phyloP scores from a whole-genome alignment of 2,797 vertebrate species.

The Mus minutoides region DNA sequence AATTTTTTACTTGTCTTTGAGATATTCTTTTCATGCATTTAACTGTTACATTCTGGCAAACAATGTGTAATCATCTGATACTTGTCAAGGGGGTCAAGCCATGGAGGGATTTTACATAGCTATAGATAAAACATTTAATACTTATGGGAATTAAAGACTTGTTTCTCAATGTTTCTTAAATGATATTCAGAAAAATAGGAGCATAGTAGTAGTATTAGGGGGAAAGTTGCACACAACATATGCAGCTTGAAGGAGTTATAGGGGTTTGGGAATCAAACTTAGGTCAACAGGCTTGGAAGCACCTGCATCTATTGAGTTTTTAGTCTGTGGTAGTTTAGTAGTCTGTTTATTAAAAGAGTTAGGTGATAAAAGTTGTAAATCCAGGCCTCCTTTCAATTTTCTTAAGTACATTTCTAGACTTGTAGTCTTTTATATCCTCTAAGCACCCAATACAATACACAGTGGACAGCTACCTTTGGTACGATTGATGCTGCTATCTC shows the following conservation, averaged over 20 bases:
- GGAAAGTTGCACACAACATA: background rate
- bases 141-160: constrained; percentile 53
- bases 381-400: background rate
- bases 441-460: constrained; percentile 58
- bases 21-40: constrained; percentile 32
- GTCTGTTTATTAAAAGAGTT: constrained; percentile 33
- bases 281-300: no score
- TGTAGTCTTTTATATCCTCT: constrained; percentile 45
- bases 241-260: no score
- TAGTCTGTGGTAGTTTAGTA: background rate
- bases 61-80: background rate
- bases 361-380: constrained; percentile 29
- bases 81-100: background rate
- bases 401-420: constrained; percentile 41
- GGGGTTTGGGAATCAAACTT: no score
- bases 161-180: constrained; percentile 58
- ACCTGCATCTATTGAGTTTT: background rate
- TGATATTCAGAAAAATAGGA: constrained; percentile 50
- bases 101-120: background rate
- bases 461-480: background rate
- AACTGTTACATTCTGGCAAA: background rate
- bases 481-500: background rate
- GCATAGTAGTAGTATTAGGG: background rate
- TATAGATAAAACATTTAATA: background rate
- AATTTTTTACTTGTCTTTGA: background rate